phyloP scores from a whole-genome alignment of 2,113 vertebrate species.

The Paramormyrops kingsleyae region DNA sequence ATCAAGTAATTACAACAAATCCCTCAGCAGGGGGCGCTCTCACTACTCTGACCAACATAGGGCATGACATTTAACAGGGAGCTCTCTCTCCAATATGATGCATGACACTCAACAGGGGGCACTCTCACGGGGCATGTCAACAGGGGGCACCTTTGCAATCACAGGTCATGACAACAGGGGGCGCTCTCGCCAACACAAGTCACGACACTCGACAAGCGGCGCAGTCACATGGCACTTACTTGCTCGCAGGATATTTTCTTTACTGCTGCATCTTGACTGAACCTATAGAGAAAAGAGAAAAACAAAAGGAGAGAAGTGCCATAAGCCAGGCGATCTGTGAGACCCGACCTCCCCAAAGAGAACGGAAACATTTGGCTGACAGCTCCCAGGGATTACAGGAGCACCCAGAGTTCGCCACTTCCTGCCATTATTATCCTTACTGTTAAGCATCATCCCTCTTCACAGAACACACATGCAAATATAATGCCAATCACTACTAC shows the following conservation, averaged over 20 bases:
- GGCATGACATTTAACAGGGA: not conserved
- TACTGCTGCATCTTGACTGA: slow-evolving; percentile 98
- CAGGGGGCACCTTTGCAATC: not conserved
- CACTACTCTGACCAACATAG: not conserved
- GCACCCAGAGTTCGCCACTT: slow-evolving; percentile 20
- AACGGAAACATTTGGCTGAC: slow-evolving; percentile 27
- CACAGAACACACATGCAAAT: not conserved
- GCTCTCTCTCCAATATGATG: not conserved
- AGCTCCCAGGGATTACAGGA: slow-evolving; percentile 44
- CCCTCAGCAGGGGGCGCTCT: not conserved
- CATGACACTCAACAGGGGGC: not conserved
- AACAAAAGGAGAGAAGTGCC: slow-evolving; percentile 43
- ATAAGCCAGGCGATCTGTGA: slow-evolving; percentile 51
- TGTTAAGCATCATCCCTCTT: not conserved
- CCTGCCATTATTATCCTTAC: not conserved
- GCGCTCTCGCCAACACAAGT: not conserved
- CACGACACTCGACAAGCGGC: not conserved
- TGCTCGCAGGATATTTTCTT: slow-evolving; percentile 99
- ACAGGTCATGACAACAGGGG: not conserved
- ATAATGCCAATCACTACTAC: not conserved
- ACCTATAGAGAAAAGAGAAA: slow-evolving; percentile 69
- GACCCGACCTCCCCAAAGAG: slow-evolving; percentile 38
- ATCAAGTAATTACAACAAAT: not conserved
- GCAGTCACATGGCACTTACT: slow-evolving; percentile 68
- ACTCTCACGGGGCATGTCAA: slow-evolving; percentile 27